phyloP scores from a whole-genome alignment of 2,888 invertebrate genomes.

The Agapetus fuscipes region DNA sequence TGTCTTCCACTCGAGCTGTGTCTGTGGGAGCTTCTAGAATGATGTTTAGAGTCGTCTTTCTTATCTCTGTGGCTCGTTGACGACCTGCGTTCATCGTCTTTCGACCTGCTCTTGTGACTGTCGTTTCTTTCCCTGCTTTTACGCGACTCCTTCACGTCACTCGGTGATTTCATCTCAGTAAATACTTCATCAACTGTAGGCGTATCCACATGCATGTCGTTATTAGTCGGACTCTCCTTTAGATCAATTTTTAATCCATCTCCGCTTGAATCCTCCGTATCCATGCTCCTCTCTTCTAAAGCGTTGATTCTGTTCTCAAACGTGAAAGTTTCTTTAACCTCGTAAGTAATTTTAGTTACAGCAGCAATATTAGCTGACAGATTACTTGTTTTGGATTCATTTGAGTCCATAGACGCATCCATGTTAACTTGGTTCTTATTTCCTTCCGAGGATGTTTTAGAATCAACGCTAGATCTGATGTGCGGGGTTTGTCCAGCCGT shows the following conservation, averaged over 20 bases:
- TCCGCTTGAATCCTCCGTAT: conserved; percentile 14
- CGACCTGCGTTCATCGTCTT: conserved; percentile 34
- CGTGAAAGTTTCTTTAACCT: conserved; percentile 21
- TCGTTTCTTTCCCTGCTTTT: conserved; percentile 1
- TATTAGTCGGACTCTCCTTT: conserved; percentile 4
- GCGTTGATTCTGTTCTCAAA: conserved; percentile 17
- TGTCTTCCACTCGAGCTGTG: conserved; percentile 15
- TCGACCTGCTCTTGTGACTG: conserved; percentile 10
- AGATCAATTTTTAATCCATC: conserved; percentile 13
- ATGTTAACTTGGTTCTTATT: conserved; percentile 22
- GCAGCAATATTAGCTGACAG: conserved; percentile 21
- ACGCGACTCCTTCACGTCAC: conserved; percentile 1
- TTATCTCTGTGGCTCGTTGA: conserved; percentile 33
- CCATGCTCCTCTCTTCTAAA: conserved; percentile 11
- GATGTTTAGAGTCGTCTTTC: conserved; percentile 34
- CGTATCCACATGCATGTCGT: neutral
- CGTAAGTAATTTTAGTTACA: conserved; percentile 34
- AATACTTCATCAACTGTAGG: conserved; percentile 2
- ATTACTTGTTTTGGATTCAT: conserved; percentile 23
- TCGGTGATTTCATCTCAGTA: conserved; percentile 11
- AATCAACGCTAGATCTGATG: conserved; percentile 33
- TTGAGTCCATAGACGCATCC: conserved; percentile 18
- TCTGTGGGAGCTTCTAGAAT: conserved; percentile 27
- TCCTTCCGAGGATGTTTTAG: conserved; percentile 30
- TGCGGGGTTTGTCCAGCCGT: conserved; percentile 1